Evolutionary conservation across 2,888 invertebrate genomes (phyloP).

Genomic region (Tiliacea citrago): DNA sequence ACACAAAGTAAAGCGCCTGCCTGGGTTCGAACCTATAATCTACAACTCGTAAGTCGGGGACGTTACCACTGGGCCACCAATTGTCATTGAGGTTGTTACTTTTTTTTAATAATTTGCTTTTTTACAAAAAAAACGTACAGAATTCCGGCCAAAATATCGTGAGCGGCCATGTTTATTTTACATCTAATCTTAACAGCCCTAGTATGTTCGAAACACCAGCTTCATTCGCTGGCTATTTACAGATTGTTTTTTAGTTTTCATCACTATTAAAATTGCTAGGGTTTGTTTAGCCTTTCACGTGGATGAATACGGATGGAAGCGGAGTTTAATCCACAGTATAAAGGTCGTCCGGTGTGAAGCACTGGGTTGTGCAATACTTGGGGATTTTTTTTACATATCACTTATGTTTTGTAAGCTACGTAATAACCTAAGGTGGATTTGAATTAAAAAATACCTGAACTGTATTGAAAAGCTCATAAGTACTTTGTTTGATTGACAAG

Average conservation of each 20-base stretch:
- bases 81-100: no score
- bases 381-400: constrained; percentile 1
- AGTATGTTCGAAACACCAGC: constrained; percentile 13
- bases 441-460: not conserved
- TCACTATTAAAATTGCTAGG: constrained; percentile 39
- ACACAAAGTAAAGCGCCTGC: no score
- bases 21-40: no score
- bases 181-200: constrained; percentile 32
- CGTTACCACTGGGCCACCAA: no score
- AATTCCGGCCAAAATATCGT: not conserved
- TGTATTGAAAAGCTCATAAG: not conserved
- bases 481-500: not conserved
- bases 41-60: no score
- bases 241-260: constrained; percentile 39
- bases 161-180: constrained; percentile 4
- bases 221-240: constrained; percentile 31
- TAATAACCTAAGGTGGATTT: not conserved
- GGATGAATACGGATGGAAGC: constrained; percentile 35
- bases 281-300: constrained; percentile 49
- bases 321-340: constrained; percentile 29
- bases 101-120: no score
- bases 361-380: constrained; percentile 13
- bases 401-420: not conserved
- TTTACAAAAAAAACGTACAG: not conserved
- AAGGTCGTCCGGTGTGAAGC: constrained; percentile 6